These are phyloP conservation scores for Podargus strigoides DNA, from an alignment of 2,797 vertebrate species.

Conservation along the genomic window DNA sequence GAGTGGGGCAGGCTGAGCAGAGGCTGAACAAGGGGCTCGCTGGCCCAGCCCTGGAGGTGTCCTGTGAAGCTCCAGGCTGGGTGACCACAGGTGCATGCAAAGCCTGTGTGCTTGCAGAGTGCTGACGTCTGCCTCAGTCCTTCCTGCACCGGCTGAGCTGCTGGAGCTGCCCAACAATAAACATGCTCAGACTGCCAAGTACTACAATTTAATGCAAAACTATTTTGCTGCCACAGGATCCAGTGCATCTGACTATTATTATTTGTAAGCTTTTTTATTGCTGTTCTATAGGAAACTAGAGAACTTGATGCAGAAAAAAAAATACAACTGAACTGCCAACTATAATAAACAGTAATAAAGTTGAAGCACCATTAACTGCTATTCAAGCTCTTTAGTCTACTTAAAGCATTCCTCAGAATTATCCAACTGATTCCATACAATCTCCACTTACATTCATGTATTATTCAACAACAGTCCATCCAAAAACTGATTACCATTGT, in stretches of 20 bases:
- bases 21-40: neutral
- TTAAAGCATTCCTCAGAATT: constrained; percentile 60
- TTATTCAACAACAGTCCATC: constrained; percentile 54
- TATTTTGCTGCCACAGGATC: constrained; percentile 20
- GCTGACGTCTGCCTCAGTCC: neutral
- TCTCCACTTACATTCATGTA: constrained; percentile 59
- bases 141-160: neutral
- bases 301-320: constrained; percentile 10
- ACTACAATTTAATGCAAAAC: neutral
- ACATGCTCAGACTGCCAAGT: neutral
- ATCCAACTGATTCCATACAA: constrained; percentile 55
- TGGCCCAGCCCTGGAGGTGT: neutral
- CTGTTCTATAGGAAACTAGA: constrained; percentile 46
- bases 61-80: neutral
- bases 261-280: constrained; percentile 53
- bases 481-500: constrained; percentile 55
- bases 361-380: constrained; percentile 62
- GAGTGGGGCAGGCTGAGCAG: neutral
- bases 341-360: constrained; percentile 62
- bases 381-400: constrained; percentile 57
- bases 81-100: rapidly evolving
- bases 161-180: neutral
- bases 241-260: constrained; percentile 21
- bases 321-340: constrained; percentile 32
- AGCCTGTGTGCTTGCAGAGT: neutral